phyloP scores from a whole-genome alignment of 2,888 invertebrate species.

The Ochropleura leucogaster region DNA sequence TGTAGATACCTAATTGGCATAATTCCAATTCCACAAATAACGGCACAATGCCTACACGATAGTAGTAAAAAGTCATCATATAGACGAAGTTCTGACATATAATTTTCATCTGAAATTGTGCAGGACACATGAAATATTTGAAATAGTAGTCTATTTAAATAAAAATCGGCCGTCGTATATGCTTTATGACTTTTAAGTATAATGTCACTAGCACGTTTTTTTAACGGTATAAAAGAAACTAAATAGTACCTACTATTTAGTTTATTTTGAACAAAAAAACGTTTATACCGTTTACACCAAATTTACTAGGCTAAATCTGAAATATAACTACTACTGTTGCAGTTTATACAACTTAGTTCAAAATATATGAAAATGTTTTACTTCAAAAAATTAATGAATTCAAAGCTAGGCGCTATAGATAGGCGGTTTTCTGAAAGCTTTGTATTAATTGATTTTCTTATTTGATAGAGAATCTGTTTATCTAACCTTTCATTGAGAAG shows the following conservation, averaged over 20 bases:
- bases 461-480: conserved; percentile 17
- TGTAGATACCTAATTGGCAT: conserved; percentile 62
- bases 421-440: background rate
- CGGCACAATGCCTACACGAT: conserved; percentile 61
- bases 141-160: background rate
- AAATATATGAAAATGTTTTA: conserved; percentile 14
- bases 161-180: background rate
- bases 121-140: conserved; percentile 15
- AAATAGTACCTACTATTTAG: no score
- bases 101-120: conserved; percentile 40
- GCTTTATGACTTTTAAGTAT: background rate
- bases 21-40: conserved; percentile 60
- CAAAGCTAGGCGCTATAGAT: no score
- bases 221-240: no score
- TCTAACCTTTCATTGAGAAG: conserved; percentile 16
- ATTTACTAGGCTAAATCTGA: background rate
- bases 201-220: background rate
- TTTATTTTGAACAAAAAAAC: no score
- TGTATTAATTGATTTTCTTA: conserved; percentile 23
- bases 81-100: conserved; percentile 46
- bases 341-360: conserved; percentile 6
- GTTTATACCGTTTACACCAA: no score
- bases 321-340: background rate
- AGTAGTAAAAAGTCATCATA: conserved; percentile 59
- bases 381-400: background rate